Evolutionary conservation across 2,888 invertebrate genomes (phyloP), one percentile per base, ranked within the genome.

Genomic region (Piscicola geometra): DNA sequence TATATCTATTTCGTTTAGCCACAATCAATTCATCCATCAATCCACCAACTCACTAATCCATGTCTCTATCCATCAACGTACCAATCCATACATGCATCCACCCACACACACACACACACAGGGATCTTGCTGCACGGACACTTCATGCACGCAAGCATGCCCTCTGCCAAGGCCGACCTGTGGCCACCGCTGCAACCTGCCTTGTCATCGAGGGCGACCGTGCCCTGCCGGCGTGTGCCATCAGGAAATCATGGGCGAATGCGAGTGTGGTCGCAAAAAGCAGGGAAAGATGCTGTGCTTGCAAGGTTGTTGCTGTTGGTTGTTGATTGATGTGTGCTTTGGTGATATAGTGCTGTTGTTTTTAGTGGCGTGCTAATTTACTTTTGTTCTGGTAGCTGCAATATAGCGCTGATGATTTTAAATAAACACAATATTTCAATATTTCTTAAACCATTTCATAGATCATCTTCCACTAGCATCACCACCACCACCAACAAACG

Each of bases 131-230:
- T 74, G 82, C 66, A 80, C 78, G 3, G 82, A 81, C n/a, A 83
- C 81, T 0, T 80, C 81, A 60, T 97, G 96, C 84, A 89, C 87
- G 0, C 94, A 95, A 83, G 91, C 91, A 21, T 98, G 97, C 84
- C 87, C 87, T 0, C 89, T 87, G 80, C 87, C 89, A 1, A 87
- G 93, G 0, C 82, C 87, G 0, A 84, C 87, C 50, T 98, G 98
- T 85, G 92, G 91, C 0, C 97, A 98, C 86, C 88, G 90, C 36
- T 98, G 97, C 86, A 90, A 89, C 56, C 90, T 90, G 1, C 89
- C 90, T 0, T 97, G 96, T 83, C 96, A 96, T 84, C 88, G 89
- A 77, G 89, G 89, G 1, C 78, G 88, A 1, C 76, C 78, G 21
- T 93, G 93, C 82, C 92, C 91, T 0, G 89, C 89, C 60, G 88